Base-by-base conservation (phyloP, 2,113 vertebrate genomes). In the Planiliza haematocheilus region DNA sequence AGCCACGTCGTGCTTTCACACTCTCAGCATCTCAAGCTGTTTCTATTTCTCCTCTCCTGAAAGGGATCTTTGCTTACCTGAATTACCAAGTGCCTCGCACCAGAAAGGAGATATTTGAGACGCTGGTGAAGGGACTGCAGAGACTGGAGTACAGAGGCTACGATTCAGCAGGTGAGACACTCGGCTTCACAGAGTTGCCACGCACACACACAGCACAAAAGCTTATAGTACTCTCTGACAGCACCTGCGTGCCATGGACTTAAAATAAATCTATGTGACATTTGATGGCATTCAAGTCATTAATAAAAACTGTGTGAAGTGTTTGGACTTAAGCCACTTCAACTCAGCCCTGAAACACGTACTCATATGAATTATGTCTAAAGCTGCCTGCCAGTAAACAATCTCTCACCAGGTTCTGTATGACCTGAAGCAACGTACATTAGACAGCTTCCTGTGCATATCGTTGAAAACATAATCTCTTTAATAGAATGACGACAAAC, bases 41-140 rank as follows among this genome's bases (percentile, higher is more conserved):
- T 58, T 59, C 12, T 78, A n/a, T 61, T 49, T 82, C 50, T 79
- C 8, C 39, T 12, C 57, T 56, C 53, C 56, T 51, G 24, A 82
- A 81, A 99, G 97, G 97, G 88, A 99, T 99, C 91, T 99, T 99
- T 83, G 97, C 96, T 82, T 99, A 99, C 93, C 95, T 99, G 74
- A 99, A 99, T 92, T 97, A 99, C 90, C 93, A 86, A 93, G 96
- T 99, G 52, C 94, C 96, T 74, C 94, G 95, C 50, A 97, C 97
- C 14, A 94, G 96, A 82, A 98, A 95, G 84, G 95, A 97, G 90
- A 97, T 99, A 90, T 96, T 96, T 87, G 94, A 96, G 85, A 99
- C 94, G 10, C 90, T 99, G 58, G 94, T 99, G 87, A 98, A 94
- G 86, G 97, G 97, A 56, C 93, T 99, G 60, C 96, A 96, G 93